Percentiles rank a stretch among this genome's conserved stretches.
Evolutionary conservation across 2,797 vertebrate genomes (phyloP).

Genomic region (Arrhamphus sclerolepis): DNA sequence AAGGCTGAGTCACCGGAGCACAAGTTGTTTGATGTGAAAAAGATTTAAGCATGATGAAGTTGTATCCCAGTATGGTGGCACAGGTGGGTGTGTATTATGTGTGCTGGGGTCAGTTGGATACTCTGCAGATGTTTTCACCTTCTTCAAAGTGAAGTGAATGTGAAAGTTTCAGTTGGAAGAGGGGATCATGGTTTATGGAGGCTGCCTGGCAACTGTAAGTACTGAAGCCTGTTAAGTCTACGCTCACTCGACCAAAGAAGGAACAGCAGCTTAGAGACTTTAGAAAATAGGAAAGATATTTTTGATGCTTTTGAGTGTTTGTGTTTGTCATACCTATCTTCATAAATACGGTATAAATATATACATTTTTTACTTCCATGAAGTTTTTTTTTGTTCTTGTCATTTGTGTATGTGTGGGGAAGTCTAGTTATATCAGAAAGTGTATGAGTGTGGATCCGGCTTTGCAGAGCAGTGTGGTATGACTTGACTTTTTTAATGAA

Average conservation of each 20-base stretch:
- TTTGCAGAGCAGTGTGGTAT: background rate
- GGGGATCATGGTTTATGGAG: too few species aligned
- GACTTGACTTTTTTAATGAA: slow-evolving; percentile 25
- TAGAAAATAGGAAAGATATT: too few species aligned
- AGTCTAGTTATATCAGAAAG: background rate
- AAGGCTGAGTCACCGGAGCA: too few species aligned
- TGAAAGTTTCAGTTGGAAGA: slow-evolving; percentile 7
- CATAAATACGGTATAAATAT: too few species aligned
- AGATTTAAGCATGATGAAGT: background rate
- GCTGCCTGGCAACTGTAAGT: too few species aligned
- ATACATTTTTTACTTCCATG: too few species aligned
- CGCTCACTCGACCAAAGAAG: too few species aligned
- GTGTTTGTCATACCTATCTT: too few species aligned
- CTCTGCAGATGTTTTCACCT: slow-evolving; percentile 16
- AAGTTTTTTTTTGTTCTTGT: background rate
- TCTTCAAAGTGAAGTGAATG: slow-evolving; percentile 27
- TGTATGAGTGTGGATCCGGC: too few species aligned
- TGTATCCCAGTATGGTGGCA: background rate
- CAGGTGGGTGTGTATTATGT: slow-evolving; percentile 9
- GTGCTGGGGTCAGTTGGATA: slow-evolving; percentile 24
- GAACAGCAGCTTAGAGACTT: too few species aligned
- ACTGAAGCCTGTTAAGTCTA: too few species aligned
- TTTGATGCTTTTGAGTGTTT: too few species aligned
- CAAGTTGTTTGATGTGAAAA: background rate
- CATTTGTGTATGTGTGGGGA: background rate